A percentile compares a stretch with the other conserved stretches of the same genome.
Evolutionary conservation across 2,888 invertebrate genomes (phyloP).

Genomic region (Andricus curvator): DNA sequence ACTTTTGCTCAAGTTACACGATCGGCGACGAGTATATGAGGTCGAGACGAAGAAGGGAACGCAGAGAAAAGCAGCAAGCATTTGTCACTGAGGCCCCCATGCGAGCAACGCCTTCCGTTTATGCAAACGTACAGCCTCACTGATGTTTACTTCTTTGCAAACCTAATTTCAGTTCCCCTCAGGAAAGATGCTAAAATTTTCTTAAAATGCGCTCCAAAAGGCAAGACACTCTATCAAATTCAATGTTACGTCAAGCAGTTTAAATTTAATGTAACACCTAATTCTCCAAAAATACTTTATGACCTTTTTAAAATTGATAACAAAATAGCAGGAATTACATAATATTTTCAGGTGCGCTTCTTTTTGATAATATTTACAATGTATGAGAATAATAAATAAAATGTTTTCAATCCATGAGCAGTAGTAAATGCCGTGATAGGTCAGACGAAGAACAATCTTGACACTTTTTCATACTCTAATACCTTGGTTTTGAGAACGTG

Average conservation of each 20-base stretch:
- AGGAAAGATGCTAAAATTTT: conserved; percentile 62
- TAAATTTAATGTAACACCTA: background rate
- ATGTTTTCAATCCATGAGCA: too few species aligned
- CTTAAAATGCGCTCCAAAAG: background rate
- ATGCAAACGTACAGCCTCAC: conserved; percentile 71
- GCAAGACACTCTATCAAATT: background rate
- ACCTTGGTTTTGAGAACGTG: too few species aligned
- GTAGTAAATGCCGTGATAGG: too few species aligned
- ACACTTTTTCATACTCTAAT: too few species aligned
- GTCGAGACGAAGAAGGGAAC: conserved; percentile 50
- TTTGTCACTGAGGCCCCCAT: conserved; percentile 70
- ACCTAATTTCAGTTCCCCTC: conserved; percentile 72
- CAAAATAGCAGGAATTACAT: background rate
- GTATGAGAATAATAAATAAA: too few species aligned
- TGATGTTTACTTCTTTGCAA: conserved; percentile 76
- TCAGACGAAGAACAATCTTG: too few species aligned
- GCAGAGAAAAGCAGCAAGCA: conserved; percentile 60
- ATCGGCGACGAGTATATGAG: conserved; percentile 51
- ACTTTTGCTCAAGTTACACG: conserved; percentile 58
- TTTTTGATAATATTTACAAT: background rate
- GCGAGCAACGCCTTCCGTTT: conserved; percentile 72
- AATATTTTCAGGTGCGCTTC: background rate
- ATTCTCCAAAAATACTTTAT: background rate
- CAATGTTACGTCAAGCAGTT: background rate
- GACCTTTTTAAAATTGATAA: background rate